Evolutionary conservation across 2,113 vertebrate species (phyloP).

Genomic region (Salvelinus namaycush): DNA sequence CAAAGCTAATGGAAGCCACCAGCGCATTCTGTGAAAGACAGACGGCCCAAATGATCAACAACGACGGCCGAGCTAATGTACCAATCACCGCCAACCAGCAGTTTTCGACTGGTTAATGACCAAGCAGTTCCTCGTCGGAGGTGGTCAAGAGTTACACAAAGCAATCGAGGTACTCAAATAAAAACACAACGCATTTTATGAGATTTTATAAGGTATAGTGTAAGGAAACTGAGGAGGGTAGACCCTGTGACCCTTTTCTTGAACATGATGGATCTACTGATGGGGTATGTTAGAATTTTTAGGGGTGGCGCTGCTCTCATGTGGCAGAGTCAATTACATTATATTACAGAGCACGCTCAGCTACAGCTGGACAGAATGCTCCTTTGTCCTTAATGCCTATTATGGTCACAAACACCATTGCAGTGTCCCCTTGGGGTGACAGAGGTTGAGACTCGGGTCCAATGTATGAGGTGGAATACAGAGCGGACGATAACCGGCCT

Average conservation of each 20-base stretch:
- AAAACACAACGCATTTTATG: neutral
- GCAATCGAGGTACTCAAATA: neutral
- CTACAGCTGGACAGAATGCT: neutral
- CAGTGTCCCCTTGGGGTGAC: neutral
- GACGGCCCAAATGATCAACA: neutral
- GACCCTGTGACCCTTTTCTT: neutral
- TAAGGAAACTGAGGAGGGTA: neutral
- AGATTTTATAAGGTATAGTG: too few relatives aligned
- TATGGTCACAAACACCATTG: neutral
- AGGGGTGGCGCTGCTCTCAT: neutral
- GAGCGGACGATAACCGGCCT: neutral
- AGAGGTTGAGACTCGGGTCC: neutral
- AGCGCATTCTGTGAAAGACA: neutral
- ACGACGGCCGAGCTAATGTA: neutral
- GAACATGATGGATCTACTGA: neutral
- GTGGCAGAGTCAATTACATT: neutral
- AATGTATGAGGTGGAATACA: neutral
- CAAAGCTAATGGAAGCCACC: too few relatives aligned
- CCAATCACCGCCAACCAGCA: conserved; percentile 12
- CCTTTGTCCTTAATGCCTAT: neutral
- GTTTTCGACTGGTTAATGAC: neutral
- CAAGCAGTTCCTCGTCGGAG: neutral
- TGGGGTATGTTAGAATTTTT: neutral
- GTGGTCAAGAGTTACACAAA: neutral
- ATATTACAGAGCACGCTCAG: conserved; percentile 3